These are phyloP conservation scores for Holacanthella duospinosa DNA, from an alignment of 2,888 invertebrate species.

Conservation along the genomic window DNA sequence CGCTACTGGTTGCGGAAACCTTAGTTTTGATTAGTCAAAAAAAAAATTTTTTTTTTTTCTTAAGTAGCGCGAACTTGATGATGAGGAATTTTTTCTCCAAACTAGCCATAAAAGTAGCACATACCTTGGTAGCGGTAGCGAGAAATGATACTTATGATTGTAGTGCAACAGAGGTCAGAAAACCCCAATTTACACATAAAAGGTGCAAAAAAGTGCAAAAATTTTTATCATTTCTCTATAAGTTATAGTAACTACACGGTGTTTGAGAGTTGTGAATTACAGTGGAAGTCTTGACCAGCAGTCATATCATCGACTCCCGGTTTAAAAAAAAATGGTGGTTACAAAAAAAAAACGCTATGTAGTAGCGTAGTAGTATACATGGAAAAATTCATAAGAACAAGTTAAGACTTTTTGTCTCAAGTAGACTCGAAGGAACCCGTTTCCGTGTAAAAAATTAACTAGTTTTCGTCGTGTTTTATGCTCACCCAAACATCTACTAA, in stretches of 20 bases:
- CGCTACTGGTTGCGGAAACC: too few species aligned
- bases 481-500: background rate
- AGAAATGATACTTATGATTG: too few species aligned
- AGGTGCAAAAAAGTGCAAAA: background rate
- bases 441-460: background rate
- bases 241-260: background rate
- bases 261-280: constrained; percentile 10
- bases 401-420: background rate
- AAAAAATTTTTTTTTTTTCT: too few species aligned
- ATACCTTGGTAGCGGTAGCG: too few species aligned
- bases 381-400: background rate
- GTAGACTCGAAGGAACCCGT: background rate
- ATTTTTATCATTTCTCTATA: background rate
- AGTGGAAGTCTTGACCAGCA: constrained; percentile 26
- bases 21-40: too few species aligned
- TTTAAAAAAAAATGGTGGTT: constrained; percentile 34
- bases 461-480: background rate
- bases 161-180: too few species aligned
- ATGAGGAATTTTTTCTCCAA: too few species aligned
- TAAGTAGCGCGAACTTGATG: too few species aligned
- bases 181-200: too few species aligned
- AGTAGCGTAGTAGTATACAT: background rate
- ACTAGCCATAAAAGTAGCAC: too few species aligned
- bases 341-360: too few species aligned
- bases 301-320: constrained; percentile 36